Conservation (phyloP, 2,888 invertebrate genomes). For the Petrophora chlorosata region DNA sequence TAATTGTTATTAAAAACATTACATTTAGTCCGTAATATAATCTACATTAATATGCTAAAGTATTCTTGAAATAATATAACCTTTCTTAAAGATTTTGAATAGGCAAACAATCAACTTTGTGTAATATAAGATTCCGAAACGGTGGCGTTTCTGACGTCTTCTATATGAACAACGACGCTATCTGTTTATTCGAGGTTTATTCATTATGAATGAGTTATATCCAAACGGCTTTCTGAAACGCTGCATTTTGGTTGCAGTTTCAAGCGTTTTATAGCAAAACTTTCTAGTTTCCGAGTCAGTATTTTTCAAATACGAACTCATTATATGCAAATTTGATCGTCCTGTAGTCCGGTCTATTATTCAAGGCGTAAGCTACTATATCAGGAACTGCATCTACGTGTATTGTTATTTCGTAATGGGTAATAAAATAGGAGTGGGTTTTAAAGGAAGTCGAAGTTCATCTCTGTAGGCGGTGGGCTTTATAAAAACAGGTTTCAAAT, state of each 20-base stretch:
- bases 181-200: too few relatives aligned
- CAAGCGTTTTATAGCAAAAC: conserved; percentile 4
- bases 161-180: too few relatives aligned
- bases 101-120: too few relatives aligned
- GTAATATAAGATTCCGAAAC: too few relatives aligned
- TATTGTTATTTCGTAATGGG: neutral
- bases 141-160: too few relatives aligned
- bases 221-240: neutral
- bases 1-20: too few relatives aligned
- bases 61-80: too few relatives aligned
- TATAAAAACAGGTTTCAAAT: conserved; percentile 41
- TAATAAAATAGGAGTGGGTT: conserved; percentile 11
- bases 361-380: conserved; percentile 18
- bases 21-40: too few relatives aligned
- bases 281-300: conserved; percentile 13
- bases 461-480: conserved; percentile 15
- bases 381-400: conserved; percentile 12
- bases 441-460: conserved; percentile 18
- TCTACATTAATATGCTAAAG: too few relatives aligned
- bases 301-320: conserved; percentile 29
- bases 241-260: conserved; percentile 3
- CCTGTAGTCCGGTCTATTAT: conserved; percentile 23
- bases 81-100: too few relatives aligned
- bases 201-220: too few relatives aligned
- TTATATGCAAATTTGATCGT: conserved; percentile 34